Evolutionary conservation across 64 coral and sea anemone species (phyloP), one percentile per base, ranked within the genome.

Genomic region (Actinia equina): DNA sequence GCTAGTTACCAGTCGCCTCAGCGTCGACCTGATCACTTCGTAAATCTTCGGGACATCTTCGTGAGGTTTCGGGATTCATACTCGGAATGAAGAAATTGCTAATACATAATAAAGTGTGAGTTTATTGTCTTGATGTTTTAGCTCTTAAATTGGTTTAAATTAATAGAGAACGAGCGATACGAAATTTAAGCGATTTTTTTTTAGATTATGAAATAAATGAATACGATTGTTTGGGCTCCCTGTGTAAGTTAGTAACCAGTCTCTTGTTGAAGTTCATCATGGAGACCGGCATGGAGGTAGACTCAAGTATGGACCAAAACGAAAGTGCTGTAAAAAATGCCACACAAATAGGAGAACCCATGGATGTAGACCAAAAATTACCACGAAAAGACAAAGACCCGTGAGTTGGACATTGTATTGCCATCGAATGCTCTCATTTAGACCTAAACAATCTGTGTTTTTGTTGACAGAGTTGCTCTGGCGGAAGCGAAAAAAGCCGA

Each of bases 401-500:
- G 80, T 82, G 80, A 82, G 80, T 52, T 3, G 22, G 17, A 23
- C 44, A 53, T 57, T 30, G 13, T 17, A 22, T 30, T 46, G 11
- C 4, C 46, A 60, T 14, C 17, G 55, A 51, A 42, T 49, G 76
- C 26, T 79, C 43, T 44, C 25, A 22, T 79, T 4, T 18, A 61
- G 55, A 60, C 52, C 23, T 60, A 27, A 22, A 52, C 42, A 17
- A 44, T 22, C 44, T 43, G 42, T 85, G 23, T 82, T 88, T 37
- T 92, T 69, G n/a, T 26, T 69, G 26, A 17, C n/a, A 92, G 84
- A 52, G 45, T 85, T 82, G 86, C 44, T 54, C 79, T 93, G 43
- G 94, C 94, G 79, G 94, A 97, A 78, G 92, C 82, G 55, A 97
- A 97, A 53, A 97, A 97, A 44, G 59, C 61, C 52, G 94, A 97